These are phyloP conservation scores for Rhamnusium bicolor DNA, from an alignment of 2,888 invertebrate genomes.

Conservation along the genomic window DNA sequence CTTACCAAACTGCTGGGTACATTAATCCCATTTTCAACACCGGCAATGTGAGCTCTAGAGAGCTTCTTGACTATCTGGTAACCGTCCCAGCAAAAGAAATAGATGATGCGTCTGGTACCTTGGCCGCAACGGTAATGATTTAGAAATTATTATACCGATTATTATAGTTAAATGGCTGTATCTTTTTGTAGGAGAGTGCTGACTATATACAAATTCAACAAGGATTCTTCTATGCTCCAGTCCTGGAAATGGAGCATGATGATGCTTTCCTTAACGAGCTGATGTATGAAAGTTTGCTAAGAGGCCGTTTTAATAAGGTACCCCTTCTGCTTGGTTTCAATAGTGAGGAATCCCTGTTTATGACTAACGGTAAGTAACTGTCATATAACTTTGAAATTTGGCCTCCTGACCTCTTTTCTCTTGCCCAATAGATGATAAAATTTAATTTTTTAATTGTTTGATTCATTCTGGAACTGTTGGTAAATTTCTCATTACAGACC, in stretches of 20 bases:
- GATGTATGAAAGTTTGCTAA: conserved; percentile 39
- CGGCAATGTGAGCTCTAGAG: conserved; percentile 23
- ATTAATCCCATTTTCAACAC: conserved; percentile 33
- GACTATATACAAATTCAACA: conserved; percentile 34
- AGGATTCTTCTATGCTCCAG: conserved; percentile 44
- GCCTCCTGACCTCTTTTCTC: too few species aligned
- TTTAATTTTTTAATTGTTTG: too few species aligned
- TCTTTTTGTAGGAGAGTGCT: conserved; percentile 31
- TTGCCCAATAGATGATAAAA: too few species aligned
- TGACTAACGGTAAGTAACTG: neutral
- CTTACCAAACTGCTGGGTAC: conserved; percentile 42
- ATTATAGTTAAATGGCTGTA: neutral
- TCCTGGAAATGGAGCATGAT: conserved; percentile 47
- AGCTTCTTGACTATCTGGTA: conserved; percentile 38
- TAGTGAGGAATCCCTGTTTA: conserved; percentile 45
- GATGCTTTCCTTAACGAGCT: conserved; percentile 47
- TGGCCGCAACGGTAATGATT: conserved; percentile 13
- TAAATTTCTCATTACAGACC: too few species aligned
- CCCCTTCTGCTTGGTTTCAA: conserved; percentile 51
- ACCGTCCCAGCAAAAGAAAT: neutral
- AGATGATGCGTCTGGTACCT: neutral
- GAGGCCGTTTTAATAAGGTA: conserved; percentile 42
- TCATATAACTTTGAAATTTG: too few species aligned
- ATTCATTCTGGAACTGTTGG: too few species aligned
- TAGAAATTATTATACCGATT: neutral